phyloP scores from a whole-genome alignment of 2,113 vertebrate genomes.

The Cervus canadensis region DNA sequence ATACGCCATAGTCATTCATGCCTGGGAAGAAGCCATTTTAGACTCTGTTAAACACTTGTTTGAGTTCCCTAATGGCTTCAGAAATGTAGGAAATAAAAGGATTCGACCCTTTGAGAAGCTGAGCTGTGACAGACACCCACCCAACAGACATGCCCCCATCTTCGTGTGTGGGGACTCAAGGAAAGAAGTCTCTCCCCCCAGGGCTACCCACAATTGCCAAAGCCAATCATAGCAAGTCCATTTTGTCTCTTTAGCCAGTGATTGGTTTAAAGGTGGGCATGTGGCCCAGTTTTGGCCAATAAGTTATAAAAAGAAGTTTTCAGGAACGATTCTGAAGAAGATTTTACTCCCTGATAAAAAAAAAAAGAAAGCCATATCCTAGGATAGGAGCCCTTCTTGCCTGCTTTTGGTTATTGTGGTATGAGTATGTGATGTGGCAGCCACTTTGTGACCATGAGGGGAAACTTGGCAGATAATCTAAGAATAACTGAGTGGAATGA shows the following conservation, averaged over 20 bases:
- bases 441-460: neutral
- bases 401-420: neutral
- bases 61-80: neutral
- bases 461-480: neutral
- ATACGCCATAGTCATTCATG: rapidly evolving
- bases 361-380: neutral
- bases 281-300: neutral
- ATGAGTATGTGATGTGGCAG: neutral
- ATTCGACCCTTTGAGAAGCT: neutral
- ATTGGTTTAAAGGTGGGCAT: neutral
- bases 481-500: neutral
- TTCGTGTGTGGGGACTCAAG: neutral
- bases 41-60: neutral
- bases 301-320: neutral
- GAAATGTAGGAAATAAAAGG: neutral
- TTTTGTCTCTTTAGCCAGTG: neutral
- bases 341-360: neutral
- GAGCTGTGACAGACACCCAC: neutral
- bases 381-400: neutral
- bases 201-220: neutral
- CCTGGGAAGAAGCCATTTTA: neutral
- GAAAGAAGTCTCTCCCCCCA: neutral
- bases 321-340: neutral
- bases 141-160: too few species aligned
- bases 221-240: neutral